Conservation (phyloP, 2,113 vertebrate genomes). For the Papio anubis region DNA sequence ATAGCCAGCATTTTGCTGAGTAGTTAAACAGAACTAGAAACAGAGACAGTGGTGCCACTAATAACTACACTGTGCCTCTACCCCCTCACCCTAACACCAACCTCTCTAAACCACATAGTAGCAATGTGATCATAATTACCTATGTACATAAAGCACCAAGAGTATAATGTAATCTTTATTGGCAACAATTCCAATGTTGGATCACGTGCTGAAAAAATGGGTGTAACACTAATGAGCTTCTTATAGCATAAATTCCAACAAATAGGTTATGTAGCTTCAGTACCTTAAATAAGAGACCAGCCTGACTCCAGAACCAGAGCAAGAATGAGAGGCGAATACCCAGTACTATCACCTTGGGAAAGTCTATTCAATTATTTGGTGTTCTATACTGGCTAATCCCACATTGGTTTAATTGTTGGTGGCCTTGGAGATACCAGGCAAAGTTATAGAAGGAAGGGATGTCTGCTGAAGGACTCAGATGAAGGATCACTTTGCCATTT, state of each 20-base stretch:
- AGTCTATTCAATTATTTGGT: neutral
- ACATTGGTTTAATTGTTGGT: neutral
- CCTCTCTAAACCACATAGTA: neutral
- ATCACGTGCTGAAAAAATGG: neutral
- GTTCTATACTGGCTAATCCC: neutral
- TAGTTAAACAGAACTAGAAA: slow-evolving; percentile 4
- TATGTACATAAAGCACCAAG: neutral
- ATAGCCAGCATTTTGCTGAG: slow-evolving; percentile 14
- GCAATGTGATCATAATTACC: neutral
- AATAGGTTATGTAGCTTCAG: neutral
- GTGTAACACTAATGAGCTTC: neutral
- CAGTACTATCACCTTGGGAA: neutral
- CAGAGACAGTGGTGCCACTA: neutral
- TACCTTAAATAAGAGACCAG: neutral
- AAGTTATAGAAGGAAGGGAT: neutral
- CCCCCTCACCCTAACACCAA: neutral
- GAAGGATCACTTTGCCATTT: neutral
- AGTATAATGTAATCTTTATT: neutral
- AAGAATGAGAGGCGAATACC: neutral
- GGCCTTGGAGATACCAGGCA: neutral
- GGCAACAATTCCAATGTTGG: neutral
- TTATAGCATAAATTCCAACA: neutral
- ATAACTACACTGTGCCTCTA: neutral
- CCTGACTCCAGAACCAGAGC: neutral
- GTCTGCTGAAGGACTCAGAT: neutral